Conservation (phyloP, 1,140 invertebrate species). For the Cephus cinctus region DNA sequence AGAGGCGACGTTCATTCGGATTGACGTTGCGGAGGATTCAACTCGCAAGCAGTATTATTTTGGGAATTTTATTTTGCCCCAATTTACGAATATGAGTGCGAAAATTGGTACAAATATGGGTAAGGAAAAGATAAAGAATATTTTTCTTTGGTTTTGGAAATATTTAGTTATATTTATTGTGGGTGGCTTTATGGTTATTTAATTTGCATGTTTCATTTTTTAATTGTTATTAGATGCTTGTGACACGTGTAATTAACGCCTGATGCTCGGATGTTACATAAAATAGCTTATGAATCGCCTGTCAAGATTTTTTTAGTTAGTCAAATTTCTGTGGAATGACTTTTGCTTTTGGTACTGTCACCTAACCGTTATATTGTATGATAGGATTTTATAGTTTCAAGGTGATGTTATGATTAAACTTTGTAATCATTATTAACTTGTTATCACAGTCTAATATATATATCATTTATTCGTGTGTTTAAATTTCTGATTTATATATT, state of each 20-base stretch:
- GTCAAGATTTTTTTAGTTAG: no score
- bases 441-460: no score
- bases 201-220: neutral
- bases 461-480: no score
- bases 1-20: neutral
- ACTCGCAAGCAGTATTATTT: neutral
- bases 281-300: conserved; percentile 3
- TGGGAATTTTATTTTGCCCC: neutral
- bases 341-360: no score
- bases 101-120: no score
- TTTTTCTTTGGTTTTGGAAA: neutral
- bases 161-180: conserved; percentile 1
- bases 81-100: no score
- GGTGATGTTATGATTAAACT: neutral
- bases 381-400: no score
- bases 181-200: neutral
- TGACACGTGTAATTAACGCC: neutral
- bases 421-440: no score
- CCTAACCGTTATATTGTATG: no score
- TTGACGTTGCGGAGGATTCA: neutral
- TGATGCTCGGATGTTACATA: conserved; percentile 7
- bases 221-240: neutral
- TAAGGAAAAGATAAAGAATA: no score
- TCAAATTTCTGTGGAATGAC: no score
- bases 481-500: no score